phyloP scores from a whole-genome alignment of 2,113 vertebrate species.

The Coryphaenoides rupestris region DNA sequence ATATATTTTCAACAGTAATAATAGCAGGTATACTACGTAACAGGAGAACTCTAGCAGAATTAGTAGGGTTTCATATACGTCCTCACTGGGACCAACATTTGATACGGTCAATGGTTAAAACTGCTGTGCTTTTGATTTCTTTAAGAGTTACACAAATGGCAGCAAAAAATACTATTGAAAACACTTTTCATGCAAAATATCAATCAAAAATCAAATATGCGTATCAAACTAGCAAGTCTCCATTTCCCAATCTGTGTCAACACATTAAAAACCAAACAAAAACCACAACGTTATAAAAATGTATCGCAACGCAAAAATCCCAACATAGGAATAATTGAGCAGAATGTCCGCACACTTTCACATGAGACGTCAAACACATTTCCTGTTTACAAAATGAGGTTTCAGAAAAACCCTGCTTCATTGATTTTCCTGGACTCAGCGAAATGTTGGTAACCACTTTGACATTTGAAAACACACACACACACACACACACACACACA shows the following conservation, averaged over 20 bases:
- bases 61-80: no score
- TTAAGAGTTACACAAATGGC: no score
- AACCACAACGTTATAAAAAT: neutral
- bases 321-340: constrained; percentile 1
- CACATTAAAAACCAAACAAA: neutral
- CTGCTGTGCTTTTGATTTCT: no score
- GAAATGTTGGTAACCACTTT: constrained; percentile 51
- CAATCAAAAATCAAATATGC: neutral
- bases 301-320: neutral
- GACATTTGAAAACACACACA: constrained; percentile 29
- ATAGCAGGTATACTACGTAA: no score
- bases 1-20: neutral
- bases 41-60: no score
- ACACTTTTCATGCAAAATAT: no score
- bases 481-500: neutral
- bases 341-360: constrained; percentile 1
- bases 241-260: neutral
- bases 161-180: no score
- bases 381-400: constrained; percentile 44
- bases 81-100: no score
- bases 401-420: constrained; percentile 12
- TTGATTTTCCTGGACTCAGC: constrained; percentile 52
- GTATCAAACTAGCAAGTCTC: neutral
- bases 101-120: no score
- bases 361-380: constrained; percentile 19